Conservation (phyloP, 2,113 vertebrate genomes). For the Alaudala cheleensis region DNA sequence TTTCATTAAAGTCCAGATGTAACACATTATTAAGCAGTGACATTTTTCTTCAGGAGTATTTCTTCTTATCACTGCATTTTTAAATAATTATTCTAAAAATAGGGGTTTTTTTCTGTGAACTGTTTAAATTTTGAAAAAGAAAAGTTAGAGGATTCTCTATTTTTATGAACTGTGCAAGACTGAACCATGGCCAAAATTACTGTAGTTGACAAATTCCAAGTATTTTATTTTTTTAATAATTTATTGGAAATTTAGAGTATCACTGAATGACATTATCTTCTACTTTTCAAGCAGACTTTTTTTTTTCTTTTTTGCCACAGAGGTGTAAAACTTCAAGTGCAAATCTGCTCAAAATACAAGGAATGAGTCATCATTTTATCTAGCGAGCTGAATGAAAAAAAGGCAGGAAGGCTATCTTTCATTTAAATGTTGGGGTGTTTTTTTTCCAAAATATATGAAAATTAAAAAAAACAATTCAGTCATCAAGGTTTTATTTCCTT, state of each 20-base stretch:
- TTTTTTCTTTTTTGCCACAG: neutral
- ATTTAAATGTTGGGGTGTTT: neutral
- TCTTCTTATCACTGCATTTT: neutral
- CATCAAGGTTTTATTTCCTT: neutral
- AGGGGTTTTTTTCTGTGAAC: neutral
- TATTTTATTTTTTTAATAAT: neutral
- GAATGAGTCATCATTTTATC: neutral
- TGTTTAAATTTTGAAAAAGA: neutral
- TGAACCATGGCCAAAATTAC: neutral
- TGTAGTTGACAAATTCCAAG: neutral
- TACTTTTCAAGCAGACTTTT: neutral
- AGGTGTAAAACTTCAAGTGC: neutral
- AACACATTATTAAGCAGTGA: conserved; percentile 23
- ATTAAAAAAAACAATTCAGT: neutral
- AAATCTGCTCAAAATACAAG: neutral
- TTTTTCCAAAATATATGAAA: neutral
- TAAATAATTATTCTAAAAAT: neutral
- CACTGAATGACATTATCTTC: neutral
- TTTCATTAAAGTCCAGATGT: conserved; percentile 53
- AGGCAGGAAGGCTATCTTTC: neutral
- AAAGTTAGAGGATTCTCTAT: neutral
- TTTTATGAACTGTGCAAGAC: neutral
- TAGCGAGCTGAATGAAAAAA: neutral
- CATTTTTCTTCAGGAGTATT: neutral
- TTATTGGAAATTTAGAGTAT: neutral